phyloP scores from a whole-genome alignment of 2,797 vertebrate genomes.

The Otus scops region DNA sequence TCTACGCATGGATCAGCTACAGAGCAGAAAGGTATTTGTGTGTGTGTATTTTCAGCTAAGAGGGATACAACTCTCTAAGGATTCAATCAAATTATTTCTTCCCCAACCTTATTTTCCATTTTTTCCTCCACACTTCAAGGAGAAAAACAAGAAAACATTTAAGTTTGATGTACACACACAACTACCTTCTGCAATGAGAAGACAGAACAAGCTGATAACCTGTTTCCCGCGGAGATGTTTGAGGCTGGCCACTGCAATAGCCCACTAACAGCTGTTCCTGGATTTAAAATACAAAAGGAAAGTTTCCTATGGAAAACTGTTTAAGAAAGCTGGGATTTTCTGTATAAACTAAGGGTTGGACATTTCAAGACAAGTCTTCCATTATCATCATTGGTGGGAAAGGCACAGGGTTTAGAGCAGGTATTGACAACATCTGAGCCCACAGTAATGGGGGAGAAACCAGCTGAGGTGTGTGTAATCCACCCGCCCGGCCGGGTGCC shows the following conservation, averaged over 20 bases:
- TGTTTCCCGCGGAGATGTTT: constrained; percentile 1
- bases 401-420: not conserved
- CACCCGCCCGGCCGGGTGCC: not conserved
- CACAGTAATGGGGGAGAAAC: fast-evolving
- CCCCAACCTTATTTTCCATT: not conserved
- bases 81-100: not conserved
- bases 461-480: too few relatives aligned
- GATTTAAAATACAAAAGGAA: not conserved
- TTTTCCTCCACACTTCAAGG: not conserved
- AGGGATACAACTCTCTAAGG: not conserved
- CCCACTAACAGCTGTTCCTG: not conserved
- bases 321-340: not conserved
- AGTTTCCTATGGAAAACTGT: not conserved
- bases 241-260: not conserved
- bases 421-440: not conserved
- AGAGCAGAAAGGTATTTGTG: not conserved
- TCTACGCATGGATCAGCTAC: not conserved
- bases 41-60: not conserved
- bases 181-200: not conserved
- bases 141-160: not conserved
- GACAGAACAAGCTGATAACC: not conserved
- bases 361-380: not conserved
- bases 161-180: not conserved
- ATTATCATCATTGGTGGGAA: not conserved
- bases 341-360: fast-evolving